These are phyloP conservation scores for Macropus fuliginosus DNA, from an alignment of 2,797 vertebrate genomes.

Conservation along the genomic window DNA sequence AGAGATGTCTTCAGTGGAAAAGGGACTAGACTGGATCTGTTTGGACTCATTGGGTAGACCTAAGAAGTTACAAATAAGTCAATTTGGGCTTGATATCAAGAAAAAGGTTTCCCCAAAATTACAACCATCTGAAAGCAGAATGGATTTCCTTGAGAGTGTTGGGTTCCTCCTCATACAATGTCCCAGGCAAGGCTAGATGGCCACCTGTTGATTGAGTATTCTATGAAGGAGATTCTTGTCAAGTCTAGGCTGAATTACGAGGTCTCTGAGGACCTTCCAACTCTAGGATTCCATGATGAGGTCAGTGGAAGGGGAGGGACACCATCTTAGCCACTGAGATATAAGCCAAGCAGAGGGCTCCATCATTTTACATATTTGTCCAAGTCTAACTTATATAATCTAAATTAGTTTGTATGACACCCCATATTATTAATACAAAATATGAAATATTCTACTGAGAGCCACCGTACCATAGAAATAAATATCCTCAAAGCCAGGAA, in stretches of 20 bases:
- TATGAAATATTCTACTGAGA: not conserved
- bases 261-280: not conserved
- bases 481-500: not conserved
- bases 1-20: not conserved
- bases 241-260: not conserved
- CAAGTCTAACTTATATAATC: not conserved
- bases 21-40: not conserved
- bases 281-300: not conserved
- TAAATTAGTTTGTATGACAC: not conserved
- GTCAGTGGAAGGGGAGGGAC: not conserved
- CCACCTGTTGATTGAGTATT: not conserved
- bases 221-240: not conserved
- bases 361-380: not conserved
- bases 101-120: not conserved
- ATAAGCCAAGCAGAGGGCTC: not conserved
- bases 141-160: not conserved
- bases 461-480: not conserved
- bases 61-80: not conserved
- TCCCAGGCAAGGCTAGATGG: not conserved
- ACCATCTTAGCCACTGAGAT: not conserved
- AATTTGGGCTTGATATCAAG: not conserved
- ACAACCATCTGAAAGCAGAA: not conserved
- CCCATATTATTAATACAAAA: not conserved
- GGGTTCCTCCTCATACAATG: not conserved
- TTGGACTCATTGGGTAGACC: not conserved